Evolutionary conservation across 2,888 invertebrate species (phyloP).

Genomic region (Dione juno): DNA sequence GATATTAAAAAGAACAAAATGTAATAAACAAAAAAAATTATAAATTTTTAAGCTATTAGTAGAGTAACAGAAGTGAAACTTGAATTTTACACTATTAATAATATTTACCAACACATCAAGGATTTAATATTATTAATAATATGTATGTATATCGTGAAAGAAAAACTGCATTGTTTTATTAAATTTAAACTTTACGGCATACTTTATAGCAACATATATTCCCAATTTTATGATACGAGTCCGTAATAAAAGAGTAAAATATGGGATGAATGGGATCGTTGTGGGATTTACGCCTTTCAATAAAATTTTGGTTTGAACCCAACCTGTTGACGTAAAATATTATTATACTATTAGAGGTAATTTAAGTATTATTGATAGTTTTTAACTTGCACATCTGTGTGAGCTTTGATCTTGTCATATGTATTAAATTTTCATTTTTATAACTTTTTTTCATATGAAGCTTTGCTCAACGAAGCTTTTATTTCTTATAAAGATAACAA

Average conservation of each 20-base stretch:
- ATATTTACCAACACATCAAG: neutral
- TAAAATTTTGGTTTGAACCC: slow-evolving; percentile 41
- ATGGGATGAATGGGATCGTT: slow-evolving; percentile 49
- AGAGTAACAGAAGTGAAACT: neutral
- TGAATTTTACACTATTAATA: neutral
- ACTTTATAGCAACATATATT: slow-evolving; percentile 68
- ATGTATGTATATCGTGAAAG: slow-evolving; percentile 15
- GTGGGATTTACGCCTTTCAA: slow-evolving; percentile 47
- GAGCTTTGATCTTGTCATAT: neutral
- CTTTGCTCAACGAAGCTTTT: no score
- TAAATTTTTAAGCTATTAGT: no score
- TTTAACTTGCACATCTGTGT: neutral
- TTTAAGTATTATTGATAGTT: slow-evolving; percentile 6
- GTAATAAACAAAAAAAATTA: no score
- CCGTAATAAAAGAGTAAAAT: slow-evolving; percentile 55
- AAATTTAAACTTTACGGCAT: slow-evolving; percentile 63
- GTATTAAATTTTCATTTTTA: no score
- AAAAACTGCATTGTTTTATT: slow-evolving; percentile 54
- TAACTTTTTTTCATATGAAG: no score
- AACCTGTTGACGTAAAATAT: slow-evolving; percentile 38
- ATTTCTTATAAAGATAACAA: no score
- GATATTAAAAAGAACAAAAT: no score
- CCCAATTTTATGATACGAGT: slow-evolving; percentile 64
- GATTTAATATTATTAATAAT: neutral
- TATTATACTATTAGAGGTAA: slow-evolving; percentile 18